Evolutionary conservation across 23 tunicate genomes (phyloP).

Genomic region (Halocynthia aurantium): DNA sequence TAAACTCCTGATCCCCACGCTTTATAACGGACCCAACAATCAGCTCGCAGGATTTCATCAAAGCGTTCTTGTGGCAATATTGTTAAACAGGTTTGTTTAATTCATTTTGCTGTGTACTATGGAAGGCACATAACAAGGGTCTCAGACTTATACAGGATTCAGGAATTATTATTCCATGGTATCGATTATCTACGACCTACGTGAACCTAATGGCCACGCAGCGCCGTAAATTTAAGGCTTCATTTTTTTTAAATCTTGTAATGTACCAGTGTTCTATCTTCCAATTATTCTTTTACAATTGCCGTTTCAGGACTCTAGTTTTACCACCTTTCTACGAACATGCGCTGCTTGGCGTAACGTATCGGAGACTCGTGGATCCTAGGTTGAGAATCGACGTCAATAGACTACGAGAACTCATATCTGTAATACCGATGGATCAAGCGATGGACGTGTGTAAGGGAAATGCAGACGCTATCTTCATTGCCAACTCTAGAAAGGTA

Average conservation of each 20-base stretch:
- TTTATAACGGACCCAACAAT: conserved; percentile 69
- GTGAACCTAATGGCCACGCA: no score
- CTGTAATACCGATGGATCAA: conserved; percentile 30
- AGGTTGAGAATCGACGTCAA: conserved; percentile 16
- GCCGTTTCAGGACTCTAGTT: conserved; percentile 15
- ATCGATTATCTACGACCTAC: no score
- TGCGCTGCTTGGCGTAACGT: not conserved
- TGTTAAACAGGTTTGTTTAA: conserved; percentile 42
- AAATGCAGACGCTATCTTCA: conserved; percentile 26
- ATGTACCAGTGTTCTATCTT: no score
- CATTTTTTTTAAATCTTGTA: no score
- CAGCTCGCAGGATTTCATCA: conserved; percentile 71
- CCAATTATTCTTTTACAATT: no score
- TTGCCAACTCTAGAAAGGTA: not conserved
- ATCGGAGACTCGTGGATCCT: conserved; percentile 7
- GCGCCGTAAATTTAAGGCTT: no score
- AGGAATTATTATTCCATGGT: no score
- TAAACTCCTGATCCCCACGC: conserved; percentile 28
- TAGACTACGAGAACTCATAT: conserved; percentile 22
- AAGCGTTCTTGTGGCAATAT: conserved; percentile 40
- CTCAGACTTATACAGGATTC: no score
- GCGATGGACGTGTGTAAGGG: conserved; percentile 10
- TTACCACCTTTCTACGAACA: conserved; percentile 32
- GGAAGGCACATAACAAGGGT: no score
- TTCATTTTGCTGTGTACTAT: no score